Evolutionary conservation across 2,888 invertebrate species (phyloP), one percentile per base, ranked within the genome.

Genomic region (Trachelus troglodyta): DNA sequence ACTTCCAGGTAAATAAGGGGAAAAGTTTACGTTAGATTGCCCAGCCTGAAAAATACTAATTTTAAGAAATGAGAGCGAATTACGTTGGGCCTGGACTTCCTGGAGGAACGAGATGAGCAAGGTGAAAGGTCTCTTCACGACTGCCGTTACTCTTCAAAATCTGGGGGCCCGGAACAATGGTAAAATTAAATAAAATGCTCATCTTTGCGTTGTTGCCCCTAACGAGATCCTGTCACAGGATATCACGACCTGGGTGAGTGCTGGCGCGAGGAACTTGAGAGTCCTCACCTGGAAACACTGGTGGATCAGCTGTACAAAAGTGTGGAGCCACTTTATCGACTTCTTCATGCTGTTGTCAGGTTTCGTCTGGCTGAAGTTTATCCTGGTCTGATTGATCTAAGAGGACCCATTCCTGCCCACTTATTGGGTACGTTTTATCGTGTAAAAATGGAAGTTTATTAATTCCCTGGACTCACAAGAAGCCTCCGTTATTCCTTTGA

Each of bases 301-400:
- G 93, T 95, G n/a, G 92, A 92, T 0, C 86, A 90, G 30, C 89
- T 96, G 0, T 95, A 94, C 89, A 85, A 92, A 3, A 92, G 93
- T 78, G 89, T 97, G 1, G 91, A 92, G 81, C 95, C 95, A 0
- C 89, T 96, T 0, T 97, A 97, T 89, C 87, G 92, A 33, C 91
- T 95, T 35, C 92, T 97, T 0, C 97, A 97, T 90, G 96, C 95
- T 0, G 95, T 96, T 6, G 93, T 95, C 0, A 92, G 96, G 81
- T 93, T 93, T 84, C 94, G 93, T 83, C 91, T 96, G 0, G 90
- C 93, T 56, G 88, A 92, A 81, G 88, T 91, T 40, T 95, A 95
- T 86, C 91, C 93, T 0, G 86, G 91, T 3, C 82, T 93, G 0
- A 93, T 94, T 0, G 90, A 94, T 1, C 90, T 92, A 78, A 89